Percentiles rank a stretch among this genome's conserved stretches.
phyloP scores from a whole-genome alignment of 2,888 invertebrate genomes.

The Cantharis flavilabris region DNA sequence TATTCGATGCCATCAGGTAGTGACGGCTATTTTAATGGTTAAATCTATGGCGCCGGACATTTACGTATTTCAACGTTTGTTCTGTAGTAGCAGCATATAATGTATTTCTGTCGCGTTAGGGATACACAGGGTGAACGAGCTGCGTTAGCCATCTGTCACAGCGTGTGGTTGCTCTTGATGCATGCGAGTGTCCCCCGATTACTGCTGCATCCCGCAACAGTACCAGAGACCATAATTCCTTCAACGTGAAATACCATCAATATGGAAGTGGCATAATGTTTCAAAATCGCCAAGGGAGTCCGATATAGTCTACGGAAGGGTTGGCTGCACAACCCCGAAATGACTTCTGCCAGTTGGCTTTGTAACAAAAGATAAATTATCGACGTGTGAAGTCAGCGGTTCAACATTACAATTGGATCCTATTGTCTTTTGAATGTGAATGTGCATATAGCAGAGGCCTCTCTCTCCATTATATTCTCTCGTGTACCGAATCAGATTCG shows the following conservation, averaged over 20 bases:
- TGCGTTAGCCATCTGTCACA: slow-evolving; percentile 49
- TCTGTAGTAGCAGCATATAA: slow-evolving; percentile 21
- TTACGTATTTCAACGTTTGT: slow-evolving; percentile 24
- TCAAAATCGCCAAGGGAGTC: slow-evolving; percentile 24
- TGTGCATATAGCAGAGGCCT: slow-evolving; percentile 23
- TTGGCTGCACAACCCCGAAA: slow-evolving; percentile 35
- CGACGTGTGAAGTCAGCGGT: slow-evolving; percentile 40
- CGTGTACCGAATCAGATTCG: slow-evolving; percentile 28
- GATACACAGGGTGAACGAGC: slow-evolving; percentile 40
- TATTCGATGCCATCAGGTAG: slow-evolving; percentile 47
- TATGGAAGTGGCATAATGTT: slow-evolving; percentile 33
- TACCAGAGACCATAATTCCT: slow-evolving; percentile 29
- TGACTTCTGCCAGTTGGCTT: slow-evolving; percentile 47
- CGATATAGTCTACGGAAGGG: slow-evolving; percentile 14
- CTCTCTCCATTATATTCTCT: slow-evolving; percentile 22
- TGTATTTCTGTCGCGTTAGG: slow-evolving; percentile 31
- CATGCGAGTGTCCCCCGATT: slow-evolving; percentile 43
- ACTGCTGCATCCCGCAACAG: slow-evolving; percentile 26
- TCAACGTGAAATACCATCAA: slow-evolving; percentile 37
- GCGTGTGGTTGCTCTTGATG: slow-evolving; percentile 44
- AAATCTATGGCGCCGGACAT: slow-evolving; percentile 28
- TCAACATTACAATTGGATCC: slow-evolving; percentile 37
- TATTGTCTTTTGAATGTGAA: slow-evolving; percentile 32
- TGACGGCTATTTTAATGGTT: slow-evolving; percentile 47
- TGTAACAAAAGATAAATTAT: slow-evolving; percentile 50